Base-by-base conservation (phyloP, 2,797 vertebrate genomes). In the Prunella strophiata region DNA sequence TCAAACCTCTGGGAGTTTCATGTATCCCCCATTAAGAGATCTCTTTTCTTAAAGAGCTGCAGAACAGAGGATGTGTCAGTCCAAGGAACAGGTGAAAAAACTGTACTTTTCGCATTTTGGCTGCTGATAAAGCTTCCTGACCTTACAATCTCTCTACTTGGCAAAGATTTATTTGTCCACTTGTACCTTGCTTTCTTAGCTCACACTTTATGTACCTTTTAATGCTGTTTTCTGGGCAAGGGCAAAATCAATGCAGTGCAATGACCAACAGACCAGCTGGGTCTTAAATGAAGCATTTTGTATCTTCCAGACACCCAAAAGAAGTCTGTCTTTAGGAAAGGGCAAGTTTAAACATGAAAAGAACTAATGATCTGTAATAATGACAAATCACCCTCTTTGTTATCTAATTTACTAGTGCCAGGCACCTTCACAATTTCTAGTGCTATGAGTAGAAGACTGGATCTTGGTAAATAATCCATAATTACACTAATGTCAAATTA, bases 381-480 rank as follows among this genome's bases (percentile, higher is more conserved):
- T 96, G 95, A 97, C 94, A 96, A 94, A 97, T 97, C 93, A 91
- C 84, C 51, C 86, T 52, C 26, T n/a, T 43, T 48, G 77, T 91
- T 95, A 50, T 91, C 89, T 96, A 93, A 97, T 97, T 97, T 94
- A 86, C 91, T 96, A 89, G 48, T n/a, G 4, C 66, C 27, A 67
- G 91, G 40, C 27, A 59, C 88, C 83, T 91, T 89, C 82, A 78
- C 27, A 78, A 57, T 87, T 89, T 88, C 79, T 91, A 61, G n/a
- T 67, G 30, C 34, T 80, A 55, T 93, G 78, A 91, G 63, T 61
- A 85, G 43, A 73, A 91, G 82, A 85, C 68, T 89, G 84, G 57
- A 74, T 93, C 81, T 85, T 94, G 70, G 92, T 96, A 95, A 97
- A 97, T 94, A 97, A 97, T 93, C 95, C 71, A 66, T 96, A 96